A percentile compares a stretch with the other conserved stretches of the same genome.
These are phyloP conservation scores for Hirtodrosophila alboralis DNA, from an alignment of 2,888 invertebrate species.

Conservation along the genomic window DNA sequence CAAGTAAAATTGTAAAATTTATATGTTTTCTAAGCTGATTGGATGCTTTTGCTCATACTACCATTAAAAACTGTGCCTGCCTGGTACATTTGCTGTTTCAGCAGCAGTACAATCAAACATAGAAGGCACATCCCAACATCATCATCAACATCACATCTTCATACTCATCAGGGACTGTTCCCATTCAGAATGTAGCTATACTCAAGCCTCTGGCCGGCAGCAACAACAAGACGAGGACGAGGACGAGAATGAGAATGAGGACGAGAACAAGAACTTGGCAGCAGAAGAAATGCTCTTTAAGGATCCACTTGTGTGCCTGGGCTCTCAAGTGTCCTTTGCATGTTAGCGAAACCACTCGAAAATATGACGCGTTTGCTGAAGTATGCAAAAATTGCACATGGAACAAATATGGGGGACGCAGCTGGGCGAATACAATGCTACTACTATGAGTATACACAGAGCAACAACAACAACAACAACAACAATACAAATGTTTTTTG, in stretches of 20 bases:
- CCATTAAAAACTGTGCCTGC: conserved; percentile 10
- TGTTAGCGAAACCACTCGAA: conserved; percentile 83
- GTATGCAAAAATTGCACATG: conserved; percentile 82
- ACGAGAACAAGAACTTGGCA: conserved; percentile 20
- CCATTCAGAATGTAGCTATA: conserved; percentile 74
- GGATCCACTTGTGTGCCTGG: conserved; percentile 81
- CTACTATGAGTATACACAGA: conserved; percentile 1
- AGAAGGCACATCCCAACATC: conserved; percentile 26
- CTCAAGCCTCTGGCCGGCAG: conserved; percentile 65
- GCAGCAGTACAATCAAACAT: conserved; percentile 44
- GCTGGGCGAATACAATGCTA: conserved; percentile 37
- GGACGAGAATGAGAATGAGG: background rate
- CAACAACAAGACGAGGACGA: conserved; percentile 20
- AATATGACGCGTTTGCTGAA: conserved; percentile 84
- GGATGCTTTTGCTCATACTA: conserved; percentile 16
- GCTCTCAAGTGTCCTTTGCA: conserved; percentile 81
- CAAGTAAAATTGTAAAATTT: background rate
- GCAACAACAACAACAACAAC: conserved; percentile 4
- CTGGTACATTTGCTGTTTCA: conserved; percentile 59
- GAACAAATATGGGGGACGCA: conserved; percentile 66
- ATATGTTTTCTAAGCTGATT: conserved; percentile 6
- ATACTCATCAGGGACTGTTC: conserved; percentile 40
- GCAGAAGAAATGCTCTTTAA: conserved; percentile 81
- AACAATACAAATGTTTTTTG: conserved; percentile 48
- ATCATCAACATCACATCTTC: conserved; percentile 36